phyloP scores from a whole-genome alignment of 2,888 invertebrate species.

The Petrolisthes cinctipes region DNA sequence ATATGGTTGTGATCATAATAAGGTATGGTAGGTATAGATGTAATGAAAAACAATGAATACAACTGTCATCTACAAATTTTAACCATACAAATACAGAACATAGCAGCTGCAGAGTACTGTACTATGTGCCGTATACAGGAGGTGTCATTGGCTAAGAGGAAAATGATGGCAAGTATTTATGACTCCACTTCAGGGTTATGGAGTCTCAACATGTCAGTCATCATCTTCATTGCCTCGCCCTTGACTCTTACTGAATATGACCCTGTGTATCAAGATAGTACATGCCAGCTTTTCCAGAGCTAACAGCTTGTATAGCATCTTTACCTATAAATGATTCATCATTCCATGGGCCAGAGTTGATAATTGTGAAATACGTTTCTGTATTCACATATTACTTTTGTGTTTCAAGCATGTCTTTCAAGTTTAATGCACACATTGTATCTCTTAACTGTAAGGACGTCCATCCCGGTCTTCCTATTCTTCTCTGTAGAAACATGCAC shows the following conservation, averaged over 20 bases:
- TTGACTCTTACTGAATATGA: background rate
- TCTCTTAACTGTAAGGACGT: constrained; percentile 19
- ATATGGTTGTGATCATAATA: constrained; percentile 40
- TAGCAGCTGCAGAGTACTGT: background rate
- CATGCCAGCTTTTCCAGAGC: constrained; percentile 9
- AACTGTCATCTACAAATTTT: background rate
- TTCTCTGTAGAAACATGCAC: background rate
- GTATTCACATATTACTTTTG: background rate
- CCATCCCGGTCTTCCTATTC: background rate
- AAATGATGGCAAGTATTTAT: too few relatives aligned
- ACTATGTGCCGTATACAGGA: background rate
- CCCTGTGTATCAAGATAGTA: constrained; percentile 2
- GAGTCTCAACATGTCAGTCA: too few relatives aligned
- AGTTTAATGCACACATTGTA: constrained; percentile 21
- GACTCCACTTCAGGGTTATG: too few relatives aligned
- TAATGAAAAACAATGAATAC: background rate
- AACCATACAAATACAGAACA: too few relatives aligned
- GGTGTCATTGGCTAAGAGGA: too few relatives aligned
- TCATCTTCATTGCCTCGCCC: background rate
- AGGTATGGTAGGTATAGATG: background rate
- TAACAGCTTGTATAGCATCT: background rate
- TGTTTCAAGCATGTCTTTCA: constrained; percentile 14
- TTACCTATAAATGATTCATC: constrained; percentile 47
- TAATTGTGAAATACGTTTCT: background rate
- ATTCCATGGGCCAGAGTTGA: constrained; percentile 59